Evolutionary conservation across 1,140 invertebrate genomes (phyloP).

Genomic region (Pseudobourletiella spinata): DNA sequence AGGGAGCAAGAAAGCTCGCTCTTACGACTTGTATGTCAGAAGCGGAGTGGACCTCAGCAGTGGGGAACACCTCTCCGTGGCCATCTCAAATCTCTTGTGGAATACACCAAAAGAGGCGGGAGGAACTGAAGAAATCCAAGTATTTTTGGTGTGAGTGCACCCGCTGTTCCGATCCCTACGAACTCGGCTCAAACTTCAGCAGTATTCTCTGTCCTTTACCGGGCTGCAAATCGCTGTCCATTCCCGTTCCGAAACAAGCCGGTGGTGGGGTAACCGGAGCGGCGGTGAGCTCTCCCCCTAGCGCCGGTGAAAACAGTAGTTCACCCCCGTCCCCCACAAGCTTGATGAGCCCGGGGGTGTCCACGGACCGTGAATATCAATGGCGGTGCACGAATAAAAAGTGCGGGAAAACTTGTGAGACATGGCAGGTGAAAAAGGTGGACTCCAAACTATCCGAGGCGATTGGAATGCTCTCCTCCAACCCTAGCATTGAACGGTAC

Average conservation of each 20-base stretch:
- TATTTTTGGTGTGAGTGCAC: slow-evolving; percentile 40
- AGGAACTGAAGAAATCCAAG: slow-evolving; percentile 39
- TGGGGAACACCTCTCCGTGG: slow-evolving; percentile 38
- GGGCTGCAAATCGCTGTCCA: slow-evolving; percentile 14
- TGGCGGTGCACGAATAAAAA: slow-evolving; percentile 23
- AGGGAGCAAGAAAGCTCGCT: neutral
- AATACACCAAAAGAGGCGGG: slow-evolving; percentile 39
- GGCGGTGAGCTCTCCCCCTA: neutral
- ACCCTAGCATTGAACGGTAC: slow-evolving; percentile 14
- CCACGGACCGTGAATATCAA: slow-evolving; percentile 3
- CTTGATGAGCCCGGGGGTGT: neutral
- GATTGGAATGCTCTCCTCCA: slow-evolving; percentile 9
- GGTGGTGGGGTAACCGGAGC: too few species aligned
- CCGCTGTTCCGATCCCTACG: slow-evolving; percentile 39
- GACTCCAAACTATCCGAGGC: slow-evolving; percentile 30
- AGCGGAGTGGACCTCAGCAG: slow-evolving; percentile 37
- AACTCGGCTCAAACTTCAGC: slow-evolving; percentile 34
- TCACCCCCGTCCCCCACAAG: neutral
- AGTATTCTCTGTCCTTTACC: slow-evolving; percentile 31
- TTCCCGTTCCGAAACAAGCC: slow-evolving; percentile 17
- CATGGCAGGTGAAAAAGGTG: slow-evolving; percentile 33
- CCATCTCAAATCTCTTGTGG: slow-evolving; percentile 40
- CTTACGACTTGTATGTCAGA: slow-evolving; percentile 31
- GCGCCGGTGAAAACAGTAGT: neutral
- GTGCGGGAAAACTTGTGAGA: slow-evolving; percentile 25